These are phyloP conservation scores for Drosophila equinoxialis DNA, from an alignment of 1,140 invertebrate genomes.

Conservation along the genomic window DNA sequence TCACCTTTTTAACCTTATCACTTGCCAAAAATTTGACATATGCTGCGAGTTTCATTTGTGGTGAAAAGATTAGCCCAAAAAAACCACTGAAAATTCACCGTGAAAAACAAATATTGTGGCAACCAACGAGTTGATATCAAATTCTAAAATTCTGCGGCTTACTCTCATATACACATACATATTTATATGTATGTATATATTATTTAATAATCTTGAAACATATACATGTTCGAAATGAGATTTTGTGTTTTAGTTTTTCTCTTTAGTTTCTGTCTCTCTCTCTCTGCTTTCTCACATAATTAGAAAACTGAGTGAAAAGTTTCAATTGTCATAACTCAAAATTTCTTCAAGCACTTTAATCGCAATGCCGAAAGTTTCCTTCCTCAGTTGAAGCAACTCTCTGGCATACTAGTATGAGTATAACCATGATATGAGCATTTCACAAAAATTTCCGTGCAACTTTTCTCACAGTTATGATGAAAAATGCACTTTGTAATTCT, in stretches of 20 bases:
- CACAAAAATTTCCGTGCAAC: slow-evolving; percentile 54
- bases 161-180: no score
- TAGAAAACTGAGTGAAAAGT: slow-evolving; percentile 2
- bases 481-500: slow-evolving; percentile 80
- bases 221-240: background rate
- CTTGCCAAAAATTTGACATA: background rate
- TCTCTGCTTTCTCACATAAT: background rate
- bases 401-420: background rate
- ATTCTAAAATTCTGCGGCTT: no score
- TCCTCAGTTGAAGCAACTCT: background rate
- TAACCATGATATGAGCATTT: slow-evolving; percentile 51
- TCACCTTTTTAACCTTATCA: background rate
- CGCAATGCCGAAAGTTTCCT: slow-evolving; percentile 20
- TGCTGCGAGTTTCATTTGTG: background rate
- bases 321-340: slow-evolving; percentile 13
- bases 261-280: background rate
- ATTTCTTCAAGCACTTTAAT: slow-evolving; percentile 18
- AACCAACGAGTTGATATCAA: no score
- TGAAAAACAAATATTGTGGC: background rate
- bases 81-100: background rate
- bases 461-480: slow-evolving; percentile 58
- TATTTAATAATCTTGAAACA: no score
- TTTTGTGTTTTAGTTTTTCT: background rate
- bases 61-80: background rate
- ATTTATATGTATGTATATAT: no score